phyloP scores from a whole-genome alignment of 2,888 invertebrate genomes.

The Agrotis clavis region DNA sequence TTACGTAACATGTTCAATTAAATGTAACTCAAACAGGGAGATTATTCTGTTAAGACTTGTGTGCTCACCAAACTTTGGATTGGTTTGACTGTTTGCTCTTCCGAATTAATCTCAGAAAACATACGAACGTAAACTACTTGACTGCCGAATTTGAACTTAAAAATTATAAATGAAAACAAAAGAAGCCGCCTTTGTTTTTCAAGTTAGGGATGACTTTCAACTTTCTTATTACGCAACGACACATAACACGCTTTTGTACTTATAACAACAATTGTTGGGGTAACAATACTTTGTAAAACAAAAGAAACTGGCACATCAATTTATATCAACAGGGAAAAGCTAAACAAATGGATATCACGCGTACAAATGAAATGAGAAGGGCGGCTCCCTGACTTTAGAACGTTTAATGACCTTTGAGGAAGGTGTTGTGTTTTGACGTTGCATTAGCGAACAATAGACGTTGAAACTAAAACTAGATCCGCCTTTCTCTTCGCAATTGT shows the following conservation, averaged over 20 bases:
- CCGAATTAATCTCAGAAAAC: conserved; percentile 15
- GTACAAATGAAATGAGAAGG: conserved; percentile 74
- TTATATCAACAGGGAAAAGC: conserved; percentile 66
- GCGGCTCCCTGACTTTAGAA: conserved; percentile 75
- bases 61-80: conserved; percentile 42
- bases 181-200: conserved; percentile 19
- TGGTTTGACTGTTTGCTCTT: conserved; percentile 31
- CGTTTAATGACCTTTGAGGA: conserved; percentile 81
- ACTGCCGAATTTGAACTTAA: not conserved
- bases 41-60: conserved; percentile 53
- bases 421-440: conserved; percentile 80
- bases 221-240: conserved; percentile 46
- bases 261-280: conserved; percentile 58
- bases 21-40: conserved; percentile 58
- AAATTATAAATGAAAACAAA: conserved; percentile 14
- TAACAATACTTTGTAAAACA: conserved; percentile 72
- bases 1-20: conserved; percentile 59
- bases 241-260: conserved; percentile 55
- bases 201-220: conserved; percentile 43
- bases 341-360: conserved; percentile 71
- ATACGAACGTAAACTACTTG: not conserved
- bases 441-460: conserved; percentile 85
- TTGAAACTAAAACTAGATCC: conserved; percentile 81
- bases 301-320: conserved; percentile 70
- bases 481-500: conserved; percentile 85